These are phyloP conservation scores for Brachionus rubens DNA, from an alignment of 1,140 invertebrate genomes.

Conservation along the genomic window DNA sequence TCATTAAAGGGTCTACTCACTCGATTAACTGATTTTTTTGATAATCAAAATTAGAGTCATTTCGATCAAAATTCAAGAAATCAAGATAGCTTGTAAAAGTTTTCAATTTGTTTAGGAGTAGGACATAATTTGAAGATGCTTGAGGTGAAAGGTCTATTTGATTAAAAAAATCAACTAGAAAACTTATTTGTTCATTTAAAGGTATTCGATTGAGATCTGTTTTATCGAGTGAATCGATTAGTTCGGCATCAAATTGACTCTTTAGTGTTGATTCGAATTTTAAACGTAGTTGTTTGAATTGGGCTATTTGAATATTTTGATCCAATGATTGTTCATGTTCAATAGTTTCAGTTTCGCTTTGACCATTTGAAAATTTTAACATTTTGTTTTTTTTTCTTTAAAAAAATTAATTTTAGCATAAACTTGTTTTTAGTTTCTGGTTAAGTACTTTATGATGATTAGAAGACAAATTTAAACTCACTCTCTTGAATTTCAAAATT, in stretches of 20 bases:
- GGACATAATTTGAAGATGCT: constrained; percentile 7
- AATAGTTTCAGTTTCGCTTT: not conserved
- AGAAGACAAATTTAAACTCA: no score
- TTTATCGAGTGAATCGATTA: not conserved
- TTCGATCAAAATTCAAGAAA: not conserved
- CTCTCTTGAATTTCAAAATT: no score
- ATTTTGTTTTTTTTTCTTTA: not conserved
- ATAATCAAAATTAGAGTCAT: constrained; percentile 11
- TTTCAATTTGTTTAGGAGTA: constrained; percentile 7
- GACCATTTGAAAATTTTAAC: not conserved
- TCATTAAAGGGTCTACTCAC: not conserved
- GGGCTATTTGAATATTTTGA: constrained; percentile 31
- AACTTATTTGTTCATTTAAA: not conserved
- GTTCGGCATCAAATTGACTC: constrained; percentile 5
- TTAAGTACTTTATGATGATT: no score
- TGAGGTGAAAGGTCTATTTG: constrained; percentile 14
- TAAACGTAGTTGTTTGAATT: constrained; percentile 4
- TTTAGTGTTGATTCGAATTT: constrained; percentile 10
- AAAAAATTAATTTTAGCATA: constrained; percentile 4
- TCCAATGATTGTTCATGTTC: not conserved
- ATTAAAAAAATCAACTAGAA: constrained; percentile 32
- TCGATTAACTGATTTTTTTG: constrained; percentile 24
- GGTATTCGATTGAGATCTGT: not conserved
- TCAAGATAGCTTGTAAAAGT: not conserved
- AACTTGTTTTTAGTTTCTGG: not conserved